phyloP scores from a whole-genome alignment of 2,797 vertebrate species.

The Chelon auratus region DNA sequence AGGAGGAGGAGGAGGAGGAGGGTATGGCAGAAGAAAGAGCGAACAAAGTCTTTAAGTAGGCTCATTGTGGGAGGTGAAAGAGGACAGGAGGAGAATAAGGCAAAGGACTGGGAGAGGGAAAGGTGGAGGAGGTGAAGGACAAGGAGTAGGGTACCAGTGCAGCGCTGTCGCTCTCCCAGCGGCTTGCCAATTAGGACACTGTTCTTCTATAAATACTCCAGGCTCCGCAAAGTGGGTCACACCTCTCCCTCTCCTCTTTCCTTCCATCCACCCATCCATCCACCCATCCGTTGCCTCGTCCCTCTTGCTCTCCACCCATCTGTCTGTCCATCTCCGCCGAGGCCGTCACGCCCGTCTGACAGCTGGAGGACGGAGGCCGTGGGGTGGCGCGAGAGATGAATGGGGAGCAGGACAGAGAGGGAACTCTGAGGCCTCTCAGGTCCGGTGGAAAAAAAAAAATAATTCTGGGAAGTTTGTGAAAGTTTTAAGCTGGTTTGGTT shows the following conservation, averaged over 20 bases:
- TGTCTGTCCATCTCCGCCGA: conserved; percentile 65
- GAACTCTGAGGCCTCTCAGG: conserved; percentile 4
- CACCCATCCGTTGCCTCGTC: conserved; percentile 59
- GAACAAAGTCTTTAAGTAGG: conserved; percentile 10
- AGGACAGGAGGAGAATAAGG: conserved; percentile 31
- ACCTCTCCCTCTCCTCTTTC: conserved; percentile 71
- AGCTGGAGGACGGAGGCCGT: conserved; percentile 58
- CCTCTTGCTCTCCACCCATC: conserved; percentile 64
- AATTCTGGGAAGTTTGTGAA: conserved; percentile 21
- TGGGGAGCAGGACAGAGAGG: conserved; percentile 16
- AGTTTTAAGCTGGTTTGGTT: not conserved
- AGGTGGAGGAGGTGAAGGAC: conserved; percentile 72
- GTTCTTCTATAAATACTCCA: conserved; percentile 85
- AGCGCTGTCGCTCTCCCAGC: conserved; percentile 76
- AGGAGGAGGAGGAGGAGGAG: conserved; percentile 5
- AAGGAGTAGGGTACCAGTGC: conserved; percentile 71
- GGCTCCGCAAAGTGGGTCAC: conserved; percentile 77
- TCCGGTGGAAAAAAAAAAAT: not conserved
- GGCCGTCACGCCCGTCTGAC: conserved; percentile 55
- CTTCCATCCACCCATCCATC: conserved; percentile 66
- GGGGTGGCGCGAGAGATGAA: conserved; percentile 33
- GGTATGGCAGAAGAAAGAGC: conserved; percentile 26
- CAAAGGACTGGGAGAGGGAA: conserved; percentile 35
- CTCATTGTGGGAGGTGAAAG: conserved; percentile 20
- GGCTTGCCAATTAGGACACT: conserved; percentile 85